Conservation (phyloP, 2,113 vertebrate species). For the Hypocryptadius cinnamomeus region DNA sequence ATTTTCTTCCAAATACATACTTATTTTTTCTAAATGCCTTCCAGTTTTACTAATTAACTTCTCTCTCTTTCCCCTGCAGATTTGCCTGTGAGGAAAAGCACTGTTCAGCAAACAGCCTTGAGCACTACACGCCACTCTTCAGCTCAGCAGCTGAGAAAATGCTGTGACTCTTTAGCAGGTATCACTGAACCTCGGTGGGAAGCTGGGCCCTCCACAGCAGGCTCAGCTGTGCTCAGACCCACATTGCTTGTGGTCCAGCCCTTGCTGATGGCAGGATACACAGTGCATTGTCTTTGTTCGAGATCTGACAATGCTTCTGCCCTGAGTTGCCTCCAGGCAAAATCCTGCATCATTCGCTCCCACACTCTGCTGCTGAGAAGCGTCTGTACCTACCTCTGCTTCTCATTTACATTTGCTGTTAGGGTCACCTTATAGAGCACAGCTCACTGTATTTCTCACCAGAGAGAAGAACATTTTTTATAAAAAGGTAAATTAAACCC, state of each 20-base stretch:
- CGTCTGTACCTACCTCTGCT: not conserved
- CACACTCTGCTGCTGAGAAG: not conserved
- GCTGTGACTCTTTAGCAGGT: not conserved
- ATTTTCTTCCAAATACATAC: not conserved
- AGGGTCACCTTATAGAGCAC: not conserved
- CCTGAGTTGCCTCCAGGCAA: slow-evolving; percentile 19
- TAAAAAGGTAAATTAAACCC: not conserved
- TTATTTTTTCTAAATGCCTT: not conserved
- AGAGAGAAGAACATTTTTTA: not conserved
- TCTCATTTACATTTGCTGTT: not conserved
- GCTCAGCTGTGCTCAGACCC: not conserved
- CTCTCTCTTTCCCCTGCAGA: not conserved
- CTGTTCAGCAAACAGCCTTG: not conserved
- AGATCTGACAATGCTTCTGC: not conserved
- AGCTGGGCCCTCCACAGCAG: not conserved
- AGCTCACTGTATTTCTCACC: not conserved
- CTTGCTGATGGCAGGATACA: not conserved
- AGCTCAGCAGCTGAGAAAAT: not conserved
- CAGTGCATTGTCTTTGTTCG: not conserved
- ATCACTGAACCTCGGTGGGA: not conserved
- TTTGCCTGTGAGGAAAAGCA: not conserved
- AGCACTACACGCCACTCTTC: not conserved
- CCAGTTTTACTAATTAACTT: slow-evolving; percentile 5
- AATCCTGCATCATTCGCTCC: not conserved
- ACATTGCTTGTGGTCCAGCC: not conserved